A percentile compares a stretch with the other conserved stretches of the same genome.
These are phyloP conservation scores for Rhineura floridana DNA, from an alignment of 2,113 vertebrate genomes.

Conservation along the genomic window DNA sequence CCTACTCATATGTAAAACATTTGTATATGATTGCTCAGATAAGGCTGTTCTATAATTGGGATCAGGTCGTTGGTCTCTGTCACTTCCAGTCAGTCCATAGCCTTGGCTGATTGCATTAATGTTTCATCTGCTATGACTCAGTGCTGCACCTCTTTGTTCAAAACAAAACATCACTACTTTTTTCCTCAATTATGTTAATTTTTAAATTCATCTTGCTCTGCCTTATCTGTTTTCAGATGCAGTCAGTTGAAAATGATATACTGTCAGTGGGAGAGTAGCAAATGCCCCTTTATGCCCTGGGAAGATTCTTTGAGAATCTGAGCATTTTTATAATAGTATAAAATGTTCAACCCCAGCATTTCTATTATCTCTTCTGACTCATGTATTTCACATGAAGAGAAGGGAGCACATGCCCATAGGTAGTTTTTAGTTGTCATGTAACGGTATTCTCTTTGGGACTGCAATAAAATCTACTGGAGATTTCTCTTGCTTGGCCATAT, in stretches of 20 bases:
- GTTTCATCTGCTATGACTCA: slow-evolving; percentile 45
- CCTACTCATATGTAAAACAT: slow-evolving; percentile 31
- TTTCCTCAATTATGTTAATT: slow-evolving; percentile 41
- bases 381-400: not conserved
- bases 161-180: slow-evolving; percentile 45
- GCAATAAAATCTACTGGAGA: not conserved
- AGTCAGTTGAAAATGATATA: slow-evolving; percentile 23
- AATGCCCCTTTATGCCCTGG: not conserved
- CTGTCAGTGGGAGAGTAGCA: slow-evolving; percentile 20
- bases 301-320: slow-evolving; percentile 1
- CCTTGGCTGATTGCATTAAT: slow-evolving; percentile 66
- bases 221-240: slow-evolving; percentile 31
- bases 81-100: slow-evolving; percentile 44
- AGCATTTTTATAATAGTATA: not conserved
- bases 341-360: not conserved
- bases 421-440: not conserved
- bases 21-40: slow-evolving; percentile 43
- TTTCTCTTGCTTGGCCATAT: not conserved
- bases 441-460: not conserved
- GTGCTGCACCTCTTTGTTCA: slow-evolving; percentile 50
- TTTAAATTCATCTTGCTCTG: slow-evolving; percentile 45
- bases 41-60: slow-evolving; percentile 54
- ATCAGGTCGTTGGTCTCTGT: slow-evolving; percentile 27
- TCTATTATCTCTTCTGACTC: not conserved
- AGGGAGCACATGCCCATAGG: not conserved